Base-by-base conservation (phyloP, 1,140 invertebrate species). In the Drosophila teissieri region DNA sequence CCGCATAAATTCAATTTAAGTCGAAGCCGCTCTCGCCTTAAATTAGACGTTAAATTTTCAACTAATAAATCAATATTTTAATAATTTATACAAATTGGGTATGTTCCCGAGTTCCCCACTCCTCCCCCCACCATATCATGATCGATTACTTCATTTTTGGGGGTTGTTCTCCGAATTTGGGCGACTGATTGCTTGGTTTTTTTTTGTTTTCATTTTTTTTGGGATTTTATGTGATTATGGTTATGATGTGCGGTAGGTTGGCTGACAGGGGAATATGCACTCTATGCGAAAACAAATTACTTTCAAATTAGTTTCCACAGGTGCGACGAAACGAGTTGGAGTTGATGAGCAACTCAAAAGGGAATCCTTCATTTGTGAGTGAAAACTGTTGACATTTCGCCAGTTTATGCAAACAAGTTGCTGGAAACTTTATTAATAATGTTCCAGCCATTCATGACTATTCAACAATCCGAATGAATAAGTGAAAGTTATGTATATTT, bases 51-150 rank as follows among this genome's bases (percentile, higher is more conserved):
- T 73, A 72, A 65, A 72, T 78, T 88, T 78, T 61, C 74, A 72
- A 86, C 78, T 85, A 85, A 86, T 86, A 86, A 86, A 86, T 86
- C 82, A 88, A 86, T 86, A 86, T 88, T 81, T 88, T 72, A 81
- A 86, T 86, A 88, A 86, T 86, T 86, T 64, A 86, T 82, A 76
- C 83, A 75, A 85, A 75, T 78, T 86, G 46, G 17, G 37, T 39
- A 40, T 67, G 44, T 63, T 46, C 42, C 40, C 31, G 49, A 63
- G 40, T 51, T 19, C 19, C 19, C 19, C 19, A 15, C 22, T 15
- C 37, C 46, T n/a, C n/a, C n/a, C n/a, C n/a, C n/a, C n/a, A n/a
- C 48, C 37, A 14, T 11, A 15, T 36, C 10, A 70, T 70, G 64
- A 70, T 70, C 68, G 64, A 70, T 70, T 70, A 49, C 64, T 19